A percentile compares a stretch with the other conserved stretches of the same genome.
Evolutionary conservation across 2,113 vertebrate genomes (phyloP).

Genomic region (Rhea pennata): DNA sequence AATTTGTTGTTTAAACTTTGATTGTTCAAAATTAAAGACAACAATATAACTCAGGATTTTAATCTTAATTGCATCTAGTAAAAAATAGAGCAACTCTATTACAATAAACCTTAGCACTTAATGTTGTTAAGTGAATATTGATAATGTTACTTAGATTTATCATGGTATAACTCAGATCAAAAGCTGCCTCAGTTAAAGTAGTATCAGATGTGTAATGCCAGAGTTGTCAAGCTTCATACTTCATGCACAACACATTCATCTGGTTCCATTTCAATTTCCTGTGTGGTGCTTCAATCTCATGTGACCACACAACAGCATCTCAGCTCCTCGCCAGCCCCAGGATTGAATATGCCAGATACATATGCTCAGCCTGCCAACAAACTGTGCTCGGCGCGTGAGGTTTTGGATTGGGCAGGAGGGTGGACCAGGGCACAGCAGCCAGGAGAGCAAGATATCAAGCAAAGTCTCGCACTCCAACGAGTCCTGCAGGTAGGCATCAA

Average conservation of each 20-base stretch:
- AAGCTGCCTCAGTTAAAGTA: neutral
- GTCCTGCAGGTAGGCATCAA: neutral
- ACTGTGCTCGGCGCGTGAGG: neutral
- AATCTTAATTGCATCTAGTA: neutral
- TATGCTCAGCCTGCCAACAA: neutral
- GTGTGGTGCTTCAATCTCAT: neutral
- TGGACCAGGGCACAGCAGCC: fast-evolving
- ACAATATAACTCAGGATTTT: neutral
- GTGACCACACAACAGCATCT: neutral
- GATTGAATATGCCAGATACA: neutral
- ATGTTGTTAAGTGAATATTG: slow-evolving; percentile 2
- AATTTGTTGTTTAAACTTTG: neutral
- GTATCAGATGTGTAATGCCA: neutral
- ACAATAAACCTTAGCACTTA: slow-evolving; percentile 4
- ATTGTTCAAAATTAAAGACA: neutral
- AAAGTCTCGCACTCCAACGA: fast-evolving
- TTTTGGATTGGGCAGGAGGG: neutral
- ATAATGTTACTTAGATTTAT: neutral
- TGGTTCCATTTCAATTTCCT: neutral
- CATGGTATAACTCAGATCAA: neutral
- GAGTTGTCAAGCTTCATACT: slow-evolving; percentile 6
- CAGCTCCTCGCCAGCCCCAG: neutral
- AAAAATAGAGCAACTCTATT: neutral
- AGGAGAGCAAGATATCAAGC: fast-evolving
- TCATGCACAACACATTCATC: neutral